phyloP scores from a whole-genome alignment of 2,113 vertebrate species.

The Lynx canadensis region DNA sequence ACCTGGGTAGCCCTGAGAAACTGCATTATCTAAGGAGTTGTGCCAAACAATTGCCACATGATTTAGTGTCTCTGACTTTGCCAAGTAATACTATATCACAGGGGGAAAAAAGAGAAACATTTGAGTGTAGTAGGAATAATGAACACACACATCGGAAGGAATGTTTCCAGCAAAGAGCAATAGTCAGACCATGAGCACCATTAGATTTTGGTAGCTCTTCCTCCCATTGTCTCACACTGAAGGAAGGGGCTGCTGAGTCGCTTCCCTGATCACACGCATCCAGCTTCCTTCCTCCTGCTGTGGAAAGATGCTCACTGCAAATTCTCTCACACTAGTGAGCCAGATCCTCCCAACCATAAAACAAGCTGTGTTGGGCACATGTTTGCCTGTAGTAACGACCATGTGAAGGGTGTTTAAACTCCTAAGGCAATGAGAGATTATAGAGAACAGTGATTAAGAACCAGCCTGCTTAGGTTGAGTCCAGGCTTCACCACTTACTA shows the following conservation, averaged over 20 bases:
- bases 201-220: not conserved
- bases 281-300: not conserved
- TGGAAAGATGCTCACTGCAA: not conserved
- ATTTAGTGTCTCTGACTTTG: not conserved
- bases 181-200: not conserved
- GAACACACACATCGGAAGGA: not conserved
- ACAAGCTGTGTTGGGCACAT: not conserved
- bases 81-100: not conserved
- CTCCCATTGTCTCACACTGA: not conserved
- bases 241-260: not conserved
- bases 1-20: not conserved
- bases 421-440: not conserved
- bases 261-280: not conserved
- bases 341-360: not conserved
- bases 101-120: not conserved
- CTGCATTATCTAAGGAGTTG: not conserved
- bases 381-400: not conserved
- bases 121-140: not conserved
- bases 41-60: not conserved
- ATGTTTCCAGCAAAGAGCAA: not conserved
- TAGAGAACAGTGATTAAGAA: not conserved
- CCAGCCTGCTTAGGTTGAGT: not conserved
- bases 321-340: not conserved
- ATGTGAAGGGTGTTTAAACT: not conserved
- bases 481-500: not conserved